Evolutionary conservation across 2,113 vertebrate genomes (phyloP).

Genomic region (Sylvia atricapilla): DNA sequence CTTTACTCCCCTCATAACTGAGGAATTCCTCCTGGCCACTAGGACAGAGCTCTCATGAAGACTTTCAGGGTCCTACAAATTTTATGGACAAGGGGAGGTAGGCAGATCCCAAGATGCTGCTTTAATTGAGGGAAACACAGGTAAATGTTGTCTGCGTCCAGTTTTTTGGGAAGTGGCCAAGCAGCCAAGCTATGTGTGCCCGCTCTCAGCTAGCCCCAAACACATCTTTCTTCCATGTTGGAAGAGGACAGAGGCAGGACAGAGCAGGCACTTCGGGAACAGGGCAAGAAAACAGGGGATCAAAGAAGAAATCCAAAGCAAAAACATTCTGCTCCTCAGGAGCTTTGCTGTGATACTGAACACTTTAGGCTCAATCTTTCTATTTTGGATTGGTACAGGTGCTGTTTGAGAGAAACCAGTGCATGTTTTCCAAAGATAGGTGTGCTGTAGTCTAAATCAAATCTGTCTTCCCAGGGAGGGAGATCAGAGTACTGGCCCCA

Average conservation of each 20-base stretch:
- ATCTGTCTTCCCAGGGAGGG: not conserved
- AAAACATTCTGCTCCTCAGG: not conserved
- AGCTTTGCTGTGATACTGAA: not conserved
- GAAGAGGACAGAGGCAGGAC: not conserved
- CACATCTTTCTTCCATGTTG: not conserved
- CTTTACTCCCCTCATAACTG: not conserved
- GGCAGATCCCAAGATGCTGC: not conserved
- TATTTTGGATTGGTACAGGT: not conserved
- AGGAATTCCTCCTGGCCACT: not conserved
- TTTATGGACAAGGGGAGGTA: not conserved
- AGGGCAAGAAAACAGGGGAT: not conserved
- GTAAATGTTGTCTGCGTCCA: not conserved
- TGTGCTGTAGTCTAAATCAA: fast-evolving
- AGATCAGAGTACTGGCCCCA: not conserved
- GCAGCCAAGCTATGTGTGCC: no score
- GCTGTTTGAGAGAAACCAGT: not conserved
- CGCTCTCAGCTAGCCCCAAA: not conserved
- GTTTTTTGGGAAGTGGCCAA: not conserved
- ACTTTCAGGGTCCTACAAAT: not conserved
- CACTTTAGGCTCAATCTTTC: not conserved
- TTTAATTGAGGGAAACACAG: not conserved
- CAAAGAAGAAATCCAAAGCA: not conserved
- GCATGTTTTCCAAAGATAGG: not conserved
- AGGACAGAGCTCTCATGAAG: not conserved
- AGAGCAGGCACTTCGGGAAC: not conserved